Conservation (phyloP, 2,888 invertebrate species). For the Zhuqinia jingwanae region DNA sequence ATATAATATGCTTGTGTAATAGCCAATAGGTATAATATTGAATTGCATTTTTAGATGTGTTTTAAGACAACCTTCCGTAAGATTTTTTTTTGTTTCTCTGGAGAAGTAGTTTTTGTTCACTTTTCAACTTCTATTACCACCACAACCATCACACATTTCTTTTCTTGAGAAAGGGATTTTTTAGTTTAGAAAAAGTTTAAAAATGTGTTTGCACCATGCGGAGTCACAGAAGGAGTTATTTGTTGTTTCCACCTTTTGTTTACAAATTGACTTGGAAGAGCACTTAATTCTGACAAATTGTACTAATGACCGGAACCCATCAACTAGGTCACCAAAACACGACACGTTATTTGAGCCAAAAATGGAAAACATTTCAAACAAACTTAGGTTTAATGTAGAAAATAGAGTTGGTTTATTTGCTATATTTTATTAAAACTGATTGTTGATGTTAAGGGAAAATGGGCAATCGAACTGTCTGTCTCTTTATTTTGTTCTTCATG, state of each 20-base stretch:
- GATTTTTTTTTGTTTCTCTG: not conserved
- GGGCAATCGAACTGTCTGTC: not conserved
- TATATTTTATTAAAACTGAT: not conserved
- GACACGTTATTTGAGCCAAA: not conserved
- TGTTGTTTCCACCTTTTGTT: slow-evolving; percentile 69
- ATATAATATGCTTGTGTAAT: no score
- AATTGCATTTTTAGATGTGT: not conserved
- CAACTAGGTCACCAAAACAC: slow-evolving; percentile 6
- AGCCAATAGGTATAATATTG: not conserved
- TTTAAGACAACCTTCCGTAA: not conserved
- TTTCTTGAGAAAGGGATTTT: slow-evolving; percentile 47
- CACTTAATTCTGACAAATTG: slow-evolving; percentile 71
- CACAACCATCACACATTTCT: not conserved
- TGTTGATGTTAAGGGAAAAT: not conserved
- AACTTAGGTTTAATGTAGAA: not conserved
- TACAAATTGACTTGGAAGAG: slow-evolving; percentile 69
- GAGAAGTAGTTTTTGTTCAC: not conserved
- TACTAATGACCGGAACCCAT: slow-evolving; percentile 33
- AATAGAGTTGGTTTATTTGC: not conserved
- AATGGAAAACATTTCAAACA: slow-evolving; percentile 4
- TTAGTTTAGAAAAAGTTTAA: slow-evolving; percentile 34
- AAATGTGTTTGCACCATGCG: slow-evolving; percentile 62
- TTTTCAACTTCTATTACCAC: not conserved
- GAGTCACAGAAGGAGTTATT: slow-evolving; percentile 35
- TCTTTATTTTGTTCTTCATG: no score